Percentiles rank a stretch among this genome's conserved stretches.
phyloP scores from a whole-genome alignment of 2,113 vertebrate species.

The Telmatochromis sp. region DNA sequence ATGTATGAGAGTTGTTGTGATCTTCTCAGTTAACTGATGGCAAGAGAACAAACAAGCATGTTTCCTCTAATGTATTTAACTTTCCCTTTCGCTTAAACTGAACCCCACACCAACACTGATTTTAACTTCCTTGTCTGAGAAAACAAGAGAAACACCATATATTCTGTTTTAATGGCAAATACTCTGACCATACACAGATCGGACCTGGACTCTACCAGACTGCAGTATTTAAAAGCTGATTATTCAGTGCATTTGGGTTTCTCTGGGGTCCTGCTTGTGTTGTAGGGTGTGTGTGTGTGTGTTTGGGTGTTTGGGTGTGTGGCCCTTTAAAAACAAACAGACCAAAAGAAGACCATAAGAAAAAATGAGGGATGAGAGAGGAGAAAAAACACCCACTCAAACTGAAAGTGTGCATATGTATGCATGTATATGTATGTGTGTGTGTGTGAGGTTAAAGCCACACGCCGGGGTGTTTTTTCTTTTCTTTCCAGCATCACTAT shows the following conservation, averaged over 20 bases:
- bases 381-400: neutral
- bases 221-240: neutral
- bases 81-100: neutral
- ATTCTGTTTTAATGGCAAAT: neutral
- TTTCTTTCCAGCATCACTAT: slow-evolving; percentile 65
- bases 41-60: neutral
- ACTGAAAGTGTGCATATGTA: neutral
- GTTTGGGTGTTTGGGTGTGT: neutral
- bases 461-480: slow-evolving; percentile 37
- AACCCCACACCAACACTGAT: neutral
- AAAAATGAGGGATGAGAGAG: neutral
- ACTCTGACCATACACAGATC: neutral
- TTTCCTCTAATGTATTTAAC: neutral
- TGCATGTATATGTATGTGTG: neutral
- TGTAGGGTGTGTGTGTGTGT: neutral
- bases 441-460: slow-evolving; percentile 11
- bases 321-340: neutral
- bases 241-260: neutral
- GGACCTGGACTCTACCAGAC: neutral
- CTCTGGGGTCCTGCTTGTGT: neutral
- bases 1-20: neutral
- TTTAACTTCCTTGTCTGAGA: neutral
- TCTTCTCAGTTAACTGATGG: neutral
- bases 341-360: neutral
- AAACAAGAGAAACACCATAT: neutral